Evolutionary conservation across 2,113 vertebrate species (phyloP).

Genomic region (Halcyon senegalensis): DNA sequence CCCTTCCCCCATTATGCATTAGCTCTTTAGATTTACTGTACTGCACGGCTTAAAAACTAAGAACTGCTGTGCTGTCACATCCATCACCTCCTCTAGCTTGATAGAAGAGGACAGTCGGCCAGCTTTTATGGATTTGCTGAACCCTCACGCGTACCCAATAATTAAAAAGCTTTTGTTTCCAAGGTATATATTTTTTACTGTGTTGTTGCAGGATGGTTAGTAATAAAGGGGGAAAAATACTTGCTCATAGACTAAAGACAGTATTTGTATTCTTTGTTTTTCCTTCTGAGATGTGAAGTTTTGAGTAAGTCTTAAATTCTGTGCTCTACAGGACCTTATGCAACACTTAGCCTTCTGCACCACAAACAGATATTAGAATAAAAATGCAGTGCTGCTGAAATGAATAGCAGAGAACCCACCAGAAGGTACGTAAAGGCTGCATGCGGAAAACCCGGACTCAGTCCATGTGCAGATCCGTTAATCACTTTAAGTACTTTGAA

Average conservation of each 20-base stretch:
- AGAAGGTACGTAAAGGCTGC: not conserved
- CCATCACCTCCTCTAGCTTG: constrained; percentile 52
- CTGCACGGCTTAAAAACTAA: constrained; percentile 36
- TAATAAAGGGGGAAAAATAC: not conserved
- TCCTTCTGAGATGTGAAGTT: not conserved
- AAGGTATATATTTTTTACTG: not conserved
- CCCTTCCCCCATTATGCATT: constrained; percentile 1
- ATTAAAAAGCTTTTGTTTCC: constrained; percentile 54
- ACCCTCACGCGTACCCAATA: not conserved
- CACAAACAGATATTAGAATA: not conserved
- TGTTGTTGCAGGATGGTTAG: not conserved
- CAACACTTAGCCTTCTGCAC: not conserved
- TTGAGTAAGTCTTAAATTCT: not conserved
- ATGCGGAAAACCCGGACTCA: not conserved
- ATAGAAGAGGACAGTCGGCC: constrained; percentile 52
- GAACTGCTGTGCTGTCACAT: constrained; percentile 39
- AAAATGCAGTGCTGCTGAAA: not conserved
- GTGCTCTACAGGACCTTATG: not conserved
- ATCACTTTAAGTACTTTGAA: constrained; percentile 53
- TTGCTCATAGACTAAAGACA: not conserved
- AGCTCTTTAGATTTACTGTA: constrained; percentile 38
- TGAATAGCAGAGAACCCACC: not conserved
- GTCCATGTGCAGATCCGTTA: constrained; percentile 27
- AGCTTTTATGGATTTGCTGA: constrained; percentile 63
- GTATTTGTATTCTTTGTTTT: not conserved